Conservation (phyloP, 2,888 invertebrate genomes). For the Lithosia quadra region DNA sequence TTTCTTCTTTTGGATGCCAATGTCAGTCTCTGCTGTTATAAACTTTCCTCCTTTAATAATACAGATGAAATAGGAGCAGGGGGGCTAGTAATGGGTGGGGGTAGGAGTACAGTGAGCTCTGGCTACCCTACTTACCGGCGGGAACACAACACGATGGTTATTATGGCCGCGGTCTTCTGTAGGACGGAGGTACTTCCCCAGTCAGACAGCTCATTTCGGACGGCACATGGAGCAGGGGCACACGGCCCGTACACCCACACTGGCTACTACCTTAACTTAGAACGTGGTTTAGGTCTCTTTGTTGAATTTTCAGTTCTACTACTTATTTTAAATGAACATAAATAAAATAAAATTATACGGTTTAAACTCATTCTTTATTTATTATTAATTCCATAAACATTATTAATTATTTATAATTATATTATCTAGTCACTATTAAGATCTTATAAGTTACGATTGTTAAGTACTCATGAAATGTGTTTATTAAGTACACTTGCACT, state of each 20-base stretch:
- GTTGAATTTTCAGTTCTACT: neutral
- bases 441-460: conserved; percentile 74
- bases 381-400: conserved; percentile 73
- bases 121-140: too few species aligned
- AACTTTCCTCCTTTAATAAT: neutral
- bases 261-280: too few species aligned
- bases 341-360: conserved; percentile 37
- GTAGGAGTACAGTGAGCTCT: too few species aligned
- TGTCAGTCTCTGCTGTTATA: neutral
- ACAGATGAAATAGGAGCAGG: too few species aligned
- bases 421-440: conserved; percentile 72
- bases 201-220: too few species aligned
- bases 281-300: too few species aligned
- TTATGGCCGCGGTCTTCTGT: too few species aligned
- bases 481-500: conserved; percentile 66
- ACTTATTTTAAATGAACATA: neutral
- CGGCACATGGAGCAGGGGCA: too few species aligned
- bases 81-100: too few species aligned
- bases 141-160: too few species aligned
- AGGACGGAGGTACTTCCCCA: too few species aligned
- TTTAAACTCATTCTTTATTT: conserved; percentile 76
- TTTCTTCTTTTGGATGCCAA: conserved; percentile 12
- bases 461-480: conserved; percentile 69
- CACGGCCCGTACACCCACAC: too few species aligned
- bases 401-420: conserved; percentile 68